A percentile compares a stretch with the other conserved stretches of the same genome.
These are phyloP conservation scores for Glareola pratincola DNA, from an alignment of 2,113 vertebrate genomes.

Conservation along the genomic window DNA sequence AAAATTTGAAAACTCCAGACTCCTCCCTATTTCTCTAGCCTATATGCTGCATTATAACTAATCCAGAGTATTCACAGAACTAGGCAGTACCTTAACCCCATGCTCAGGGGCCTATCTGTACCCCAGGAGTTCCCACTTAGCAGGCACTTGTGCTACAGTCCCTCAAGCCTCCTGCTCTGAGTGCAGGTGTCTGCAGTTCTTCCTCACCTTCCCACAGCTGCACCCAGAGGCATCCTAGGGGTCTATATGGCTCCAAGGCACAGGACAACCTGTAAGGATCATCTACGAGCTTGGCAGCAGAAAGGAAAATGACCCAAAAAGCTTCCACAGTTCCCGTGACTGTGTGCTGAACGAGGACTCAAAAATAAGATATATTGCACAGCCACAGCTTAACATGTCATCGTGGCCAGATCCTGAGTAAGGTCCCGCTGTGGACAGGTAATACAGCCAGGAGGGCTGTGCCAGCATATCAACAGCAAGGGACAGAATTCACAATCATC, in stretches of 20 bases:
- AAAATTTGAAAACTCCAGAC: background rate
- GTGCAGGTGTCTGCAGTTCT: background rate
- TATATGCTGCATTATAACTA: background rate
- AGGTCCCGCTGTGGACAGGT: background rate
- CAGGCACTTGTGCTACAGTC: background rate
- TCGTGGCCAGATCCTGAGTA: background rate
- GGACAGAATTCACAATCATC: background rate
- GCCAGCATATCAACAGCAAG: background rate
- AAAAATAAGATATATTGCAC: background rate
- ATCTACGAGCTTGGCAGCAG: background rate
- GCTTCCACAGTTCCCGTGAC: background rate
- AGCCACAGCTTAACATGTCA: background rate
- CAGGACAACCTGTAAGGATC: background rate
- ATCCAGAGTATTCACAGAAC: background rate
- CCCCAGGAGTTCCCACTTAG: background rate
- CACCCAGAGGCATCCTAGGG: background rate
- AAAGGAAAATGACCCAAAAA: background rate
- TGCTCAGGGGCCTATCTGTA: background rate
- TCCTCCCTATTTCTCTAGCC: background rate
- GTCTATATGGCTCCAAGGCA: background rate
- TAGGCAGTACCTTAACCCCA: background rate
- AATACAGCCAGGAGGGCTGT: background rate
- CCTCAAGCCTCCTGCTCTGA: background rate
- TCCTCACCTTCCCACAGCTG: background rate
- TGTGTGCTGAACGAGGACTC: background rate